Evolutionary conservation across 1,140 invertebrate genomes (phyloP).

Genomic region (Elymnias hypermnestra): DNA sequence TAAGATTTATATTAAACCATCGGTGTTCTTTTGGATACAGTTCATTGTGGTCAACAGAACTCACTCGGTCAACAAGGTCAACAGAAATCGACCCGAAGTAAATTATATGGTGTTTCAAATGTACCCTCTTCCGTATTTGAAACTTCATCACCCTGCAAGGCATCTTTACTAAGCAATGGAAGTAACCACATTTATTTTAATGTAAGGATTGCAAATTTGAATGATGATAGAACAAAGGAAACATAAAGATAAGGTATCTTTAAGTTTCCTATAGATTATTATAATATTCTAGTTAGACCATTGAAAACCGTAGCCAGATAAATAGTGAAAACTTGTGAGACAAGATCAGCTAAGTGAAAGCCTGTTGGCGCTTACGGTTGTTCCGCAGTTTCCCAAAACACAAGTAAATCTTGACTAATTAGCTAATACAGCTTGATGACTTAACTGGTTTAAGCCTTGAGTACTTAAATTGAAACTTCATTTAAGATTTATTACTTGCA

Average conservation of each 20-base stretch:
- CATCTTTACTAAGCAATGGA: too few species aligned
- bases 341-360: neutral
- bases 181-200: too few species aligned
- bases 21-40: neutral
- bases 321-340: conserved; percentile 1
- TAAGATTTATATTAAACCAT: neutral
- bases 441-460: neutral
- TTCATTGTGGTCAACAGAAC: too few species aligned
- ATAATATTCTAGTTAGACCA: neutral
- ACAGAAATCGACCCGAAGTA: too few species aligned
- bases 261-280: too few species aligned
- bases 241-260: too few species aligned
- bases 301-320: neutral
- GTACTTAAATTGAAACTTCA: neutral
- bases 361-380: neutral
- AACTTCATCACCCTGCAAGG: too few species aligned
- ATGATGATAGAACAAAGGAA: too few species aligned
- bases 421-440: conserved; percentile 4
- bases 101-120: too few species aligned
- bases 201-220: too few species aligned
- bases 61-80: too few species aligned
- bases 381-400: conserved; percentile 1
- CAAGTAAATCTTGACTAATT: conserved; percentile 1
- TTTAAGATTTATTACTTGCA: neutral
- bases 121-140: too few species aligned